Conservation (phyloP, 2,113 vertebrate genomes). For the Lepus timidus region DNA sequence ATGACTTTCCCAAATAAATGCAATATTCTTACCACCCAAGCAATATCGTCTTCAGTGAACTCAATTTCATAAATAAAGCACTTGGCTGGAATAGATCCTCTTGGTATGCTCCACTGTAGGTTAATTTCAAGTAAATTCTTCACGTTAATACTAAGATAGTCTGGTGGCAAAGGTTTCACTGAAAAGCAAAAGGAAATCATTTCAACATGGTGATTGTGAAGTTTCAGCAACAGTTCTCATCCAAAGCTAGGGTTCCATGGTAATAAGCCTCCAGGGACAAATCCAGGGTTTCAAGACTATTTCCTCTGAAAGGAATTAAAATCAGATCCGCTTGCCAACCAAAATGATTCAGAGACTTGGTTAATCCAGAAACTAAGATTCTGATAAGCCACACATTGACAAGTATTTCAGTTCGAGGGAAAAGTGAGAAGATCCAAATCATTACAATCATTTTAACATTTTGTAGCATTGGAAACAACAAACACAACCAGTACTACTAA, state of each 20-base stretch:
- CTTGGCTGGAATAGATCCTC: conserved; percentile 80
- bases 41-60: conserved; percentile 69
- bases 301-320: conserved; percentile 13
- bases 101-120: conserved; percentile 87
- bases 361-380: conserved; percentile 39
- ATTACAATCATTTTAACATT: conserved; percentile 29
- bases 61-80: conserved; percentile 93
- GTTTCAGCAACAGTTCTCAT: conserved; percentile 18
- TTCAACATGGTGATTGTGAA: neutral
- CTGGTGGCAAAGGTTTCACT: conserved; percentile 89
- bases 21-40: conserved; percentile 79
- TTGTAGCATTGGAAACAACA: conserved; percentile 47
- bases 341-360: conserved; percentile 30
- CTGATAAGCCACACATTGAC: neutral
- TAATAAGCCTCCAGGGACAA: neutral
- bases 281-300: neutral
- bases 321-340: conserved; percentile 44
- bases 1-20: conserved; percentile 24
- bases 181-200: conserved; percentile 62
- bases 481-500: neutral
- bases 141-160: conserved; percentile 80
- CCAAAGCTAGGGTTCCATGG: neutral
- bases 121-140: conserved; percentile 75
- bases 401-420: conserved; percentile 32
- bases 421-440: conserved; percentile 29